These are phyloP conservation scores for Zaprionus vittiger DNA, from an alignment of 1,140 invertebrate genomes.

Conservation along the genomic window DNA sequence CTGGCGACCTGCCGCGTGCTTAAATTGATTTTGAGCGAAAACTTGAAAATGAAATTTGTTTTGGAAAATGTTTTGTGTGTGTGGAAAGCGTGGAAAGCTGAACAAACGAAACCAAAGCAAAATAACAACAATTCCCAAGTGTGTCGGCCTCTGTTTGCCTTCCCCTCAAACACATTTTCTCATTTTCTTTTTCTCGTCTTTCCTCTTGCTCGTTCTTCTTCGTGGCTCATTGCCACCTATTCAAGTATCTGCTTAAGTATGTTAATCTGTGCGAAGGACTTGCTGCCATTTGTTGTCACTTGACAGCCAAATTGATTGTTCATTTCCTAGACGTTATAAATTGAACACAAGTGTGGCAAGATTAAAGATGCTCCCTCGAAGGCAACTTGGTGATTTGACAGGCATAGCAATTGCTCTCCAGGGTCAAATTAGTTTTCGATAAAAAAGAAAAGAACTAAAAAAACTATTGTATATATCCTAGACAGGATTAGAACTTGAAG, in stretches of 20 bases:
- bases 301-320: conserved; percentile 50
- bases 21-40: conserved; percentile 49
- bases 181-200: conserved; percentile 5
- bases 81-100: conserved; percentile 57
- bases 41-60: conserved; percentile 55
- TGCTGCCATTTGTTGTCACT: conserved; percentile 26
- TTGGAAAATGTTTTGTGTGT: conserved; percentile 37
- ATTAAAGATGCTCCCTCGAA: conserved; percentile 1
- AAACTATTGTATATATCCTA: neutral
- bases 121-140: conserved; percentile 8
- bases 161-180: neutral
- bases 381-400: neutral
- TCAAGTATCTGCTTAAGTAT: conserved; percentile 19
- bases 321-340: conserved; percentile 31
- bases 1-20: conserved; percentile 12
- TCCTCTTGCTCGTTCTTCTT: neutral
- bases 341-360: conserved; percentile 8
- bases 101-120: conserved; percentile 15
- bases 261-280: conserved; percentile 40
- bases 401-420: neutral
- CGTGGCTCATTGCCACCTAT: conserved; percentile 7
- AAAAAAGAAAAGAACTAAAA: neutral
- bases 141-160: conserved; percentile 10
- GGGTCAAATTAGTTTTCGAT: neutral
- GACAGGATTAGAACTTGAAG: neutral